Conservation (phyloP, 2,113 vertebrate species). For the Euleptes europaea region DNA sequence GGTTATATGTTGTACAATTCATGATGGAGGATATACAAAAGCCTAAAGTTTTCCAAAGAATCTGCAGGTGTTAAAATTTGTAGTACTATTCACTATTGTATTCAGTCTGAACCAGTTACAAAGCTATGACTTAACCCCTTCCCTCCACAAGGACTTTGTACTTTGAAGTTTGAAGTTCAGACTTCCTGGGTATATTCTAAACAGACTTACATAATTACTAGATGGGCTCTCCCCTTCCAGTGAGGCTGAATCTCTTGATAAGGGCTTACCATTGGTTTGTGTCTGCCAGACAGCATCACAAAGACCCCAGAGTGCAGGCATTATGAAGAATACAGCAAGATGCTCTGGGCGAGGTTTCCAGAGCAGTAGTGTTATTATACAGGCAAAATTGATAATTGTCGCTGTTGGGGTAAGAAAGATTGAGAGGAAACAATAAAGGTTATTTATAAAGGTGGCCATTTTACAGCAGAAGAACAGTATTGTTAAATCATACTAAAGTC, state of each 20-base stretch:
- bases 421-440: neutral
- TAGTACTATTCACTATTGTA: no score
- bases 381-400: slow-evolving; percentile 68
- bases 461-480: neutral
- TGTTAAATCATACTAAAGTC: neutral
- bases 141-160: neutral
- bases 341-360: slow-evolving; percentile 85
- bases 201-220: neutral
- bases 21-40: neutral
- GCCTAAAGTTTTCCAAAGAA: no score
- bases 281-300: slow-evolving; percentile 95
- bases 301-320: slow-evolving; percentile 90
- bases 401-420: slow-evolving; percentile 70
- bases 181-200: accelerated
- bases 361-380: slow-evolving; percentile 78
- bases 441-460: neutral
- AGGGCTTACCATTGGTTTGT: slow-evolving; percentile 88
- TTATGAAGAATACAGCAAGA: slow-evolving; percentile 83
- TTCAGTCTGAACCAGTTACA: no score
- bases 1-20: neutral
- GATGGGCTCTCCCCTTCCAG: neutral
- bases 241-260: neutral
- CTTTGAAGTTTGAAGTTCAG: slow-evolving; percentile 60
- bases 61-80: slow-evolving; percentile 76
- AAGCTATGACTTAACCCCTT: no score